These are phyloP conservation scores for Graphium colonna DNA, from an alignment of 2,888 invertebrate species.

Conservation along the genomic window DNA sequence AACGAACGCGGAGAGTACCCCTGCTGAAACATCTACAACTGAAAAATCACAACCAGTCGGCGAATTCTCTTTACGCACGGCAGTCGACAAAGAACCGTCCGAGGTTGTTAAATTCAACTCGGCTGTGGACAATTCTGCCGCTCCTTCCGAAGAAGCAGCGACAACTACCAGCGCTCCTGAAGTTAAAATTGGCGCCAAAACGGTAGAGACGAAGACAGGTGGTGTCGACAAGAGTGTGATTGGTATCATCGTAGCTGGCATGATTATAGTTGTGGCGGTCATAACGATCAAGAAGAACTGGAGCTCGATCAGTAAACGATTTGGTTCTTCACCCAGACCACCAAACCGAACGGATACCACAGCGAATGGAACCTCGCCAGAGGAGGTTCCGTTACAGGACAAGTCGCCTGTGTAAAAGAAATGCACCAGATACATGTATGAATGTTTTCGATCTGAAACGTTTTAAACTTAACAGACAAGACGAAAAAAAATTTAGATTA, in stretches of 20 bases:
- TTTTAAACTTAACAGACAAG: background rate
- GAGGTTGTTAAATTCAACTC: constrained; percentile 35
- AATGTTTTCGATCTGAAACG: constrained; percentile 68
- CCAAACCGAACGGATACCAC: constrained; percentile 47
- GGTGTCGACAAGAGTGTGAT: constrained; percentile 77
- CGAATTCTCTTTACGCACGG: constrained; percentile 45
- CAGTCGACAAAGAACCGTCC: constrained; percentile 43
- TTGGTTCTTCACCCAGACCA: constrained; percentile 57
- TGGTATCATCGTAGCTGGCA: constrained; percentile 74
- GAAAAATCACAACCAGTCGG: constrained; percentile 28
- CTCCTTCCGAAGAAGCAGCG: constrained; percentile 24
- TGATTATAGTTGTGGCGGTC: constrained; percentile 73
- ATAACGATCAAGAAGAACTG: constrained; percentile 79
- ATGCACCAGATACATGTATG: constrained; percentile 30
- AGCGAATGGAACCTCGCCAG: constrained; percentile 57
- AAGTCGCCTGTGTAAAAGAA: constrained; percentile 61
- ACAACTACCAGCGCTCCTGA: constrained; percentile 36
- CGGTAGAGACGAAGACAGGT: constrained; percentile 52
- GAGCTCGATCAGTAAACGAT: constrained; percentile 68
- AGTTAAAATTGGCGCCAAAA: constrained; percentile 56
- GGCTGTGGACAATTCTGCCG: constrained; percentile 33
- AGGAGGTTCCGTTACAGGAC: constrained; percentile 69
- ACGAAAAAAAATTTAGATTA: constrained; percentile 27
- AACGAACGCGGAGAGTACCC: constrained; percentile 8
- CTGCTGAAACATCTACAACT: constrained; percentile 22